phyloP scores from a whole-genome alignment of 2,888 invertebrate genomes.

The Corythucha ciliata region DNA sequence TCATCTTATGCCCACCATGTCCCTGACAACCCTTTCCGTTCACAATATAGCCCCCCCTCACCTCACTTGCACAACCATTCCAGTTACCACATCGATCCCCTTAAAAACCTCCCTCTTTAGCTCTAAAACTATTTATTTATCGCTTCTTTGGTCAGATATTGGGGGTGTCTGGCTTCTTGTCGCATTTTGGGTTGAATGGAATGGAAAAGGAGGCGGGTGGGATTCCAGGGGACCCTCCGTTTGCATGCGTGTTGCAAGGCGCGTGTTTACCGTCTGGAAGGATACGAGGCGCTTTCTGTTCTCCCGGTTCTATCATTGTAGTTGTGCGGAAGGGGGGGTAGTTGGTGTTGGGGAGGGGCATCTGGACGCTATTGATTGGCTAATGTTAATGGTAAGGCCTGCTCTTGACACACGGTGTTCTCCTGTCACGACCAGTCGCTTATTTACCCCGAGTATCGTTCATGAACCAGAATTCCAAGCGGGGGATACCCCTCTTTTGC shows the following conservation, averaged over 20 bases:
- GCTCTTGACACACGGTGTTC: conserved; percentile 16
- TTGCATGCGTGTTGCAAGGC: no score
- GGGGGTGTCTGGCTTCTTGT: no score
- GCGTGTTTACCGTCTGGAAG: conserved; percentile 10
- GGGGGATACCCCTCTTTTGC: background rate
- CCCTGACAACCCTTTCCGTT: conserved; percentile 20
- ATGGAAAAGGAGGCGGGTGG: no score
- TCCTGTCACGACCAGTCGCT: conserved; percentile 22
- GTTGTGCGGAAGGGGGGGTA: no score
- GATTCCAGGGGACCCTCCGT: no score
- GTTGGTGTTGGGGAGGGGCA: conserved; percentile 15
- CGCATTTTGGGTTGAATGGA: no score
- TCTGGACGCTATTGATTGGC: conserved; percentile 26
- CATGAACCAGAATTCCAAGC: no score
- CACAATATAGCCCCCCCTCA: background rate
- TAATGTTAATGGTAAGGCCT: conserved; percentile 23
- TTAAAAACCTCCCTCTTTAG: no score
- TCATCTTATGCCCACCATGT: conserved; percentile 25
- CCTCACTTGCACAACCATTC: no score
- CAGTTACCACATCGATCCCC: no score
- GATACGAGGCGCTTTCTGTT: no score
- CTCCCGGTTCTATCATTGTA: no score
- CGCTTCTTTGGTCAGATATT: conserved; percentile 16
- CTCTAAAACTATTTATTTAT: conserved; percentile 31
- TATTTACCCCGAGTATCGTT: conserved; percentile 21